Base-by-base conservation (phyloP, 1,140 invertebrate genomes). In the Neocloeon triangulifer region DNA sequence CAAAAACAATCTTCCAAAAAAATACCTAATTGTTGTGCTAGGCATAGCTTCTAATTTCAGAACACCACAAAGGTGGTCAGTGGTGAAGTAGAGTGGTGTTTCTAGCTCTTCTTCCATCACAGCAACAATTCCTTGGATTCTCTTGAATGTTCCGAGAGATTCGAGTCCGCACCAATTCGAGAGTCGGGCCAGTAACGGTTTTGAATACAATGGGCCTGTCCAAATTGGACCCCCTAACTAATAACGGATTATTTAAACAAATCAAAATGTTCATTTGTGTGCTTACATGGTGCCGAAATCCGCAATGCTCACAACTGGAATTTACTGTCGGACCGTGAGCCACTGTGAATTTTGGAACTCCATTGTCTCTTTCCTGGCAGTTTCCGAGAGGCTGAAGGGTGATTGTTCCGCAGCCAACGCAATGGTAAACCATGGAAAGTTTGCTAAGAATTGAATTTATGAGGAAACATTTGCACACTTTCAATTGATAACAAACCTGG, bases 201-300 rank as follows among this genome's bases (percentile, higher is more conserved):
- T 48, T 44, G 85, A 62, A 49, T 96, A 86, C 19, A 97, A 60
- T 8, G 73, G 69, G 8, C 66, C 79, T 4, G 71, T 66, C 86
- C 91, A 99, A 37, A 98, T 75, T 1, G 94, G 94, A 12, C 94
- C 94, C 21, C 81, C 88, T 35, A 94, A 52, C 65, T 79, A 47
- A 17, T 25, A 27, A 23, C 32, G 19, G 7, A 22, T n/a, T 20
- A 26, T 10, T 14, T 30, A n/a, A 2, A 17, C 27, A 32, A 30
- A 15, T 17, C 2, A n/a, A n/a, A n/a, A 8, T 23, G 8, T 23
- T 23, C 8, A n/a, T n/a, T n/a, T n/a, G n/a, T n/a, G n/a, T n/a
- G n/a, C n/a, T 57, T 52, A 74, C 66, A 45, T 77, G 69, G 56
- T 77, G 69, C 30, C 54, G 56, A 37, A 72, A 61, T 2, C 66